Evolutionary conservation across 2,113 vertebrate genomes (phyloP).

Genomic region (Himantopus leucocephalus): DNA sequence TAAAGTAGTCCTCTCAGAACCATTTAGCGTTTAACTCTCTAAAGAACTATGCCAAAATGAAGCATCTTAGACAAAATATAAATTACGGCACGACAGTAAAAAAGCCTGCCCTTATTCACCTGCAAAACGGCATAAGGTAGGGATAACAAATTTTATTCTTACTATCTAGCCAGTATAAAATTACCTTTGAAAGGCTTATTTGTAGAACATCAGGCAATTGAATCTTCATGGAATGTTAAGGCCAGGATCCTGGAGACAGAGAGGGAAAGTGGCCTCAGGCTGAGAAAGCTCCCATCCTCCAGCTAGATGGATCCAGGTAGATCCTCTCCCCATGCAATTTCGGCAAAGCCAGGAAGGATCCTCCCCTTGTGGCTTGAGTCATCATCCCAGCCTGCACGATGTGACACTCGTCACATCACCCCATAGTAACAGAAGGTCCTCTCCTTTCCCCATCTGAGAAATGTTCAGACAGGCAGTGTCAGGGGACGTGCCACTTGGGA

Average conservation of each 20-base stretch:
- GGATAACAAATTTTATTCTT: not conserved
- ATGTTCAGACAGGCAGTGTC: not conserved
- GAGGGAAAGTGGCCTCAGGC: not conserved
- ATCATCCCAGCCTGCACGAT: not conserved
- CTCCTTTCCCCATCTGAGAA: not conserved
- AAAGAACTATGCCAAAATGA: not conserved
- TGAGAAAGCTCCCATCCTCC: not conserved
- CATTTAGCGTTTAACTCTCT: not conserved
- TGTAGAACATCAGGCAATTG: not conserved
- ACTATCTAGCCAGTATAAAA: not conserved
- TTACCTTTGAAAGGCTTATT: not conserved
- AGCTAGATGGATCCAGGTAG: not conserved
- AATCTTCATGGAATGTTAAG: not conserved
- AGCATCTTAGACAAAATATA: not conserved
- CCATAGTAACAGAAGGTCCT: not conserved
- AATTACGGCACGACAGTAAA: not conserved
- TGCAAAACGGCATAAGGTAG: not conserved
- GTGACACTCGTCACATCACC: not conserved
- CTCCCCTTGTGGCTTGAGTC: not conserved
- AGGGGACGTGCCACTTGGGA: not conserved
- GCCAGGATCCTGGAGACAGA: not conserved
- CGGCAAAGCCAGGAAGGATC: not conserved
- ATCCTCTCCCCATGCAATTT: rapidly evolving
- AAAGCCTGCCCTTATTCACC: not conserved
- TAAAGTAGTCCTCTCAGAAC: not conserved